Conservation (phyloP, 64 coral and sea anemone species). For the Porites australiensis region DNA sequence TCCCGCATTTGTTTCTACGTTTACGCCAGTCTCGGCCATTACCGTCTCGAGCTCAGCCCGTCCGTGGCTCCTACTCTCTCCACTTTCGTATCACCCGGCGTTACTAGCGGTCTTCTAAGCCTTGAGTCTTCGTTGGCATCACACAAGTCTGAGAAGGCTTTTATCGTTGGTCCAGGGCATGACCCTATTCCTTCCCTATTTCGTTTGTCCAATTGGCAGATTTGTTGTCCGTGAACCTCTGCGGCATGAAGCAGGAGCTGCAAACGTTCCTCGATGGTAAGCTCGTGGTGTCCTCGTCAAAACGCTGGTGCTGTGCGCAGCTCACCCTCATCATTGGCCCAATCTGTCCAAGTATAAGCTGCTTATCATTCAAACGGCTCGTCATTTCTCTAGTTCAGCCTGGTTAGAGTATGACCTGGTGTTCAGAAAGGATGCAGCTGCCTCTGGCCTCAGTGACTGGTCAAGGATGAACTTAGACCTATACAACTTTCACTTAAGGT, state of each 20-base stretch:
- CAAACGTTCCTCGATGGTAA: neutral
- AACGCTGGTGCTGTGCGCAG: neutral
- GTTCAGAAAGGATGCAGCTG: too few species aligned
- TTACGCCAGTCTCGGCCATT: neutral
- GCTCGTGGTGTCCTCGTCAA: neutral
- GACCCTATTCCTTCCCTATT: neutral
- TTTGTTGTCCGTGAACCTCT: slow-evolving; percentile 6
- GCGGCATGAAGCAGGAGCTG: neutral
- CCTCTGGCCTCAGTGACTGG: too few species aligned
- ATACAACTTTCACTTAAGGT: slow-evolving; percentile 9
- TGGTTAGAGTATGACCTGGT: too few species aligned
- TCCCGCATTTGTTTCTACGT: neutral
- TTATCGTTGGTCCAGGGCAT: slow-evolving; percentile 18
- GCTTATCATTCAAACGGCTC: too few species aligned
- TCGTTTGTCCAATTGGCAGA: slow-evolving; percentile 5
- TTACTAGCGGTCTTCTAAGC: neutral
- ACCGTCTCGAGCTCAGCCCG: neutral
- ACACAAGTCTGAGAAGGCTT: neutral
- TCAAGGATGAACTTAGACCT: neutral
- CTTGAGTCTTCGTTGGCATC: too few species aligned
- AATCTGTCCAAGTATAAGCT: too few species aligned
- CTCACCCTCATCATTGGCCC: too few species aligned
- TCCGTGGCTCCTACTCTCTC: neutral
- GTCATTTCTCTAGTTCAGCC: too few species aligned
- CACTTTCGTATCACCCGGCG: neutral